Evolutionary conservation across 2,888 invertebrate genomes (phyloP), one percentile per base, ranked within the genome.

Genomic region (Ferdinandea cuprea): DNA sequence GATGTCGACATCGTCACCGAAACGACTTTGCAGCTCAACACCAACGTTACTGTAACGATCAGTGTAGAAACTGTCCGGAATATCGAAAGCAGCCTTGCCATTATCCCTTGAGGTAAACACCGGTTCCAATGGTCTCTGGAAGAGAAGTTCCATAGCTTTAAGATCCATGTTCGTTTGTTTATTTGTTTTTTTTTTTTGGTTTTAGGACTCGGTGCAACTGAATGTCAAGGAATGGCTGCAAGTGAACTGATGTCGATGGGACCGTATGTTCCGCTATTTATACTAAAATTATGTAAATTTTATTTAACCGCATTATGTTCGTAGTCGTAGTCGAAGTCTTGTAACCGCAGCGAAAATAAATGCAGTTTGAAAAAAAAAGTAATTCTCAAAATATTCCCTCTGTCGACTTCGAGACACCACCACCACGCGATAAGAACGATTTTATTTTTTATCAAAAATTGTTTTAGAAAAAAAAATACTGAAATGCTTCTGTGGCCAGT

Each of bases 71-170:
- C 81, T 83, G 6, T 80, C 79, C 13, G 87, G 86, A 5, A 87
- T 13, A 61, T 86, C 86, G 54, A 87, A 86, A 25, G 76, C 71
- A 6, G 68, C 58, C 68, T 85, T 87, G n/a, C 86, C 87, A 81
- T 85, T 73, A 28, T 86, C 86, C 21, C 86, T 79, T 2, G 85
- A 68, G 0, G 86, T 86, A 44, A 87, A 87, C 0, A 86, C 42
- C 7, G 87, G 87, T 46, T 87, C 87, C 44, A 85, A 52, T 61
- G 87, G 87, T 7, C 86, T 80, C 56, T 87, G 85, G 72, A 87
- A 87, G 11, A 87, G 81, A 8, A 87, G 37, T 11, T 83, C 42
- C 11, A 86, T 15, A 15, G 85, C 85, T 59, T 85, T 85, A 1
- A 65, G 28, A 35, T 85, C 80, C 25, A 15, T 58, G 9, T 3